phyloP scores from a whole-genome alignment of 2,797 vertebrate species.

The Enteromius thamalakanensis region DNA sequence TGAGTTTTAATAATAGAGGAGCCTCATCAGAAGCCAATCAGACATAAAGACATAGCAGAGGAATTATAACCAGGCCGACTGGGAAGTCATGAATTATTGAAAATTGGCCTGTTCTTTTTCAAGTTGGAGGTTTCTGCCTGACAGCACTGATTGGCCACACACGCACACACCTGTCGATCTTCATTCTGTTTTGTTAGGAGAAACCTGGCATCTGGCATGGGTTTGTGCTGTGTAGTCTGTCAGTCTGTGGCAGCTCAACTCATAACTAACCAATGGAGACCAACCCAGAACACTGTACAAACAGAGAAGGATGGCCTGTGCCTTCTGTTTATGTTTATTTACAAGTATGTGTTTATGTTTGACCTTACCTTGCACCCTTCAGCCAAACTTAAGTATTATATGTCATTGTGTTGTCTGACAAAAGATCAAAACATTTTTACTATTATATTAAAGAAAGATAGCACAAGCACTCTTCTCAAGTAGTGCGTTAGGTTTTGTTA shows the following conservation, averaged over 20 bases:
- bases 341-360: background rate
- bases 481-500: background rate
- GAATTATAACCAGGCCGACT: conserved; percentile 66
- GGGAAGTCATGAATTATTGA: conserved; percentile 79
- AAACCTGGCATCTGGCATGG: conserved; percentile 42
- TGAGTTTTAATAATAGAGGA: conserved; percentile 83
- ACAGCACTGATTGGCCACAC: conserved; percentile 64
- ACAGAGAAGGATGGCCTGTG: background rate
- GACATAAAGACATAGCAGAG: conserved; percentile 71
- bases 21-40: conserved; percentile 82
- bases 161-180: conserved; percentile 47
- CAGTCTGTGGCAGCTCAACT: conserved; percentile 31
- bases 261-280: conserved; percentile 2
- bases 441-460: background rate
- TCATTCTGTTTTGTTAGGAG: conserved; percentile 28
- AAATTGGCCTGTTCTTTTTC: conserved; percentile 73
- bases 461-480: background rate
- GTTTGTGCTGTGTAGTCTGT: conserved; percentile 23
- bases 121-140: conserved; percentile 70
- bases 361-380: background rate
- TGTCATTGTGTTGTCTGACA: background rate
- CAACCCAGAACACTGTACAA: background rate
- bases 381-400: background rate
- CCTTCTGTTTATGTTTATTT: background rate
- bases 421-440: background rate